A percentile compares a stretch with the other conserved stretches of the same genome.
Conservation (phyloP, 2,797 vertebrate species). For the Psittacula echo region DNA sequence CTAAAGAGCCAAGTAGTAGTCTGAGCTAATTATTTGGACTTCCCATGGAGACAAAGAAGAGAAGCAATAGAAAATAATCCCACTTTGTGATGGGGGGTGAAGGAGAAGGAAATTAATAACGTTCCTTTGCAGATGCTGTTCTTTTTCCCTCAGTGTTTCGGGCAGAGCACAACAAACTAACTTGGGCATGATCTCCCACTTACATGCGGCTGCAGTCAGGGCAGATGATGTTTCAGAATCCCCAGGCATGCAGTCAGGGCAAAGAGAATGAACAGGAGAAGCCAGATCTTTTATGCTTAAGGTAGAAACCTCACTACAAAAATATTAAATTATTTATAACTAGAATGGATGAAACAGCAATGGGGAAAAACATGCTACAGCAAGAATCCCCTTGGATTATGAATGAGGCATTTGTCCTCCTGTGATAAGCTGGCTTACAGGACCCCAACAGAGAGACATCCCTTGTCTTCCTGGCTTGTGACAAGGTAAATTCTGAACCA, state of each 20-base stretch:
- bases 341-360: background rate
- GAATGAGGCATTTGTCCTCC: background rate
- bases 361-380: background rate
- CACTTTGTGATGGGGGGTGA: background rate
- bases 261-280: background rate
- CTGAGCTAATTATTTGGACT: background rate
- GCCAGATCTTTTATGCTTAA: background rate
- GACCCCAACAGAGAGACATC: background rate
- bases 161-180: background rate
- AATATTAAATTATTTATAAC: background rate
- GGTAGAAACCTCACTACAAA: background rate
- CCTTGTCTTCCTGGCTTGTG: background rate
- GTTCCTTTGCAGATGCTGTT: background rate
- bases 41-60: background rate
- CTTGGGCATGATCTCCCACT: background rate
- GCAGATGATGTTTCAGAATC: background rate
- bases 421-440: background rate
- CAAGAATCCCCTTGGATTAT: background rate
- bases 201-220: fast-evolving
- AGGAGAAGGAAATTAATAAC: background rate
- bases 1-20: background rate
- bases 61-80: background rate
- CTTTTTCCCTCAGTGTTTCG: background rate
- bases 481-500: background rate
- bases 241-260: background rate